Evolutionary conservation across 23 tunicate species (phyloP).

Genomic region (Pegea sp.): DNA sequence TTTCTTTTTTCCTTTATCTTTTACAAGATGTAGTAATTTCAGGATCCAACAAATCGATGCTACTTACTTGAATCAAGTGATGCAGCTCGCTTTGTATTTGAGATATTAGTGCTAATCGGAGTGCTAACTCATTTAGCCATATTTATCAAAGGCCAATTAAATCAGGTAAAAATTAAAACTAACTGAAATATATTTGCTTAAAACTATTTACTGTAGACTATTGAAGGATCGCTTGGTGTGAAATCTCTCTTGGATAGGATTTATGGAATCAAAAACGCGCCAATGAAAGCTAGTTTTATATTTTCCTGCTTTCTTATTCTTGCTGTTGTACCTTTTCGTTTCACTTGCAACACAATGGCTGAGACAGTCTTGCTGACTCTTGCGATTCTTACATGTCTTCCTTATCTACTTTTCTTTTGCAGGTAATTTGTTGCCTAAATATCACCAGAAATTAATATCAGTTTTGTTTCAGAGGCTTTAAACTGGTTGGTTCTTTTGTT

Average conservation of each 20-base stretch:
- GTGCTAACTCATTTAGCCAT: too few relatives aligned
- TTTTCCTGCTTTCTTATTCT: slow-evolving; percentile 39
- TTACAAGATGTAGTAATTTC: too few relatives aligned
- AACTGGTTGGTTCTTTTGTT: slow-evolving; percentile 73
- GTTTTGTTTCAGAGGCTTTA: slow-evolving; percentile 48
- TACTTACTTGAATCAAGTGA: slow-evolving; percentile 15
- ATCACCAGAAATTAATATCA: not conserved
- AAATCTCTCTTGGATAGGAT: too few relatives aligned
- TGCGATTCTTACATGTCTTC: slow-evolving; percentile 50
- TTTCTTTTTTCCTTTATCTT: not conserved
- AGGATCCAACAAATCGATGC: too few relatives aligned
- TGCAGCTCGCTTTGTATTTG: slow-evolving; percentile 37
- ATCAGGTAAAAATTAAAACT: too few relatives aligned
- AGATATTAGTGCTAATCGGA: slow-evolving; percentile 17
- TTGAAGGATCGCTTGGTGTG: too few relatives aligned
- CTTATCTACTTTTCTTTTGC: slow-evolving; percentile 75
- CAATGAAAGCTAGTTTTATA: slow-evolving; percentile 59
- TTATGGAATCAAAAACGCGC: slow-evolving; percentile 40
- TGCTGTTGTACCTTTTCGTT: slow-evolving; percentile 39
- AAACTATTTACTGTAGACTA: too few relatives aligned
- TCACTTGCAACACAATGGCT: slow-evolving; percentile 37
- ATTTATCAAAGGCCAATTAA: too few relatives aligned
- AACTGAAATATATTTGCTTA: too few relatives aligned
- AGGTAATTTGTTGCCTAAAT: slow-evolving; percentile 10
- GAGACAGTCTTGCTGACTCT: slow-evolving; percentile 59